Evolutionary conservation across 2,797 vertebrate species (phyloP), one percentile per base, ranked within the genome.

Genomic region (Pseudochromis fuscus): DNA sequence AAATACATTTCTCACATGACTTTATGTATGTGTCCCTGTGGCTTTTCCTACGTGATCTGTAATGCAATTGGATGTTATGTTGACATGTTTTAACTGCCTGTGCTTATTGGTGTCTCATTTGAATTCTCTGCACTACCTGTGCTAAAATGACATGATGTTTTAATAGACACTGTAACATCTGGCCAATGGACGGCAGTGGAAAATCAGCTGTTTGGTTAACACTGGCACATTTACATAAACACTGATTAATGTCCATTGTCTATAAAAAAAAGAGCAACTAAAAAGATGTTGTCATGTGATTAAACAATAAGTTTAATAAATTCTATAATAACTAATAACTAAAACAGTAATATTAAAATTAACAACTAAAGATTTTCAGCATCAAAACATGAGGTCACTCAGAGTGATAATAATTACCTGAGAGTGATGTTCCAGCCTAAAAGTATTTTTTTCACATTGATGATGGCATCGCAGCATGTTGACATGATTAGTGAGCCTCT

Each of bases 401-500:
- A 46, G 4, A 16, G 42, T 5, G 18, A 12, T 3, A 10, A 33
- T 40, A n/a, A 61, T 25, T 65, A 59, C 1, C 62, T 56, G 4
- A 68, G n/a, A 69, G 6, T 38, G 19, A 16, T 63, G 19, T 72
- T 71, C 40, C 13, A 66, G 48, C 12, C 3, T 10, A 59, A 65
- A 15, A 40, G 7, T 53, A 2, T 38, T 28, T 27, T 27, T 48
- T 67, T 52, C 9, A 27, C 82, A 82, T 81, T 67, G 64, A 70
- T 84, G 53, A 67, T 81, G 69, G 84, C 75, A 64, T 76, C 75
- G 85, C 61, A 75, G 33, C 10, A 65, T 77, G 75, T 77, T 89
- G 88, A 90, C 83, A 67, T 84, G 89, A 88, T 91, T 87, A 87
- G 82, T 67, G 46, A 71, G 71, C 67, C 82, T 84, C 68, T 82